Conservation (phyloP, 2,797 vertebrate species). For the Leucoraja ocellata region DNA sequence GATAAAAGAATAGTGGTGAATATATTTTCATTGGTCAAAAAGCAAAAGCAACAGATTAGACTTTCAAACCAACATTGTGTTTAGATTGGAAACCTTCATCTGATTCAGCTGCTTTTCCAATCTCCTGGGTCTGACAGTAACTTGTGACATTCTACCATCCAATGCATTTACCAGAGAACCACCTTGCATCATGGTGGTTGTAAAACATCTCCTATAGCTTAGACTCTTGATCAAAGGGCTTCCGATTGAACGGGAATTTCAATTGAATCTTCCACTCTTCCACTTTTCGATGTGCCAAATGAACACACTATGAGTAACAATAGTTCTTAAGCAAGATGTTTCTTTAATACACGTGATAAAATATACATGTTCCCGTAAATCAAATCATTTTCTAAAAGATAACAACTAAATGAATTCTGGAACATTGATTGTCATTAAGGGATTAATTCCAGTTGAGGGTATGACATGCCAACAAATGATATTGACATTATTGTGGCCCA, state of each 20-base stretch:
- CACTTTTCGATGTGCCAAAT: too few relatives aligned
- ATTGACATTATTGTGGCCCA: neutral
- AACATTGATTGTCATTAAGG: neutral
- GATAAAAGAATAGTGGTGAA: neutral
- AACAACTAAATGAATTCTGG: neutral
- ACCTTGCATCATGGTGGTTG: neutral
- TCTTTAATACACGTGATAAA: neutral
- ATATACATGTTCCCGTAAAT: neutral
- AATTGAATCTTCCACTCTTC: neutral
- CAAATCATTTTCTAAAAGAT: neutral
- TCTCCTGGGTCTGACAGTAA: neutral
- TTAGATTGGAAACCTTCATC: neutral
- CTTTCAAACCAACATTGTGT: neutral
- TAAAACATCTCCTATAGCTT: neutral
- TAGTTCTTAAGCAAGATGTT: neutral
- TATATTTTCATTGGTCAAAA: neutral
- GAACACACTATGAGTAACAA: too few relatives aligned
- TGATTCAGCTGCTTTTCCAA: neutral
- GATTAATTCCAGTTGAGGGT: neutral
- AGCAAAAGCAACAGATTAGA: neutral
- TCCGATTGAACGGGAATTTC: neutral
- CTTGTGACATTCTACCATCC: neutral
- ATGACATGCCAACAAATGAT: neutral
- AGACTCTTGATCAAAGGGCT: neutral
- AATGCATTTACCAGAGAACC: too few relatives aligned